Evolutionary conservation across 2,888 invertebrate genomes (phyloP).

Genomic region (Calameuta idolon): DNA sequence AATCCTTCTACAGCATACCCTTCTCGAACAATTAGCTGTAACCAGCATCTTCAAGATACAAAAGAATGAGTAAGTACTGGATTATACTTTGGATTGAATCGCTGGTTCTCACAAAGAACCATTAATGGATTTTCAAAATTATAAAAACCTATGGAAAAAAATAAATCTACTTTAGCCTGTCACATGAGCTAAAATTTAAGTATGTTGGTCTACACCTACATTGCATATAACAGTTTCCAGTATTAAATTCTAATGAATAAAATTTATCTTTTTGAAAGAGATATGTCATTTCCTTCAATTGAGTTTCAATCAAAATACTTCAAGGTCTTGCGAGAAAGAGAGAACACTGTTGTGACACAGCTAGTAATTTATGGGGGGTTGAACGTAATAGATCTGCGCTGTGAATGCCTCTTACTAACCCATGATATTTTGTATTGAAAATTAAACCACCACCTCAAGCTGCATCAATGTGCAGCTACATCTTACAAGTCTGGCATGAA

Average conservation of each 20-base stretch:
- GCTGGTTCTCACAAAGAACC: not conserved
- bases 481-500: conserved; percentile 67
- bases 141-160: not conserved
- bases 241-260: conserved; percentile 69
- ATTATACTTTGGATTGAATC: not conserved
- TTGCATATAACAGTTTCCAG: conserved; percentile 75
- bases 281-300: conserved; percentile 70
- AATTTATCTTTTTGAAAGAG: conserved; percentile 72
- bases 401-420: conserved; percentile 70
- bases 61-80: not conserved
- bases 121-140: not conserved
- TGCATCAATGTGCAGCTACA: conserved; percentile 74
- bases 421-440: conserved; percentile 69
- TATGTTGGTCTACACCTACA: conserved; percentile 77
- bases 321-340: conserved; percentile 66
- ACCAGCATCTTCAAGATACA: not conserved
- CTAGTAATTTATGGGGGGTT: conserved; percentile 75
- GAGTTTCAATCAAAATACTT: conserved; percentile 66
- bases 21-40: not conserved
- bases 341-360: conserved; percentile 72
- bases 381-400: conserved; percentile 73
- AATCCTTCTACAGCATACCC: not conserved
- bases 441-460: conserved; percentile 74
- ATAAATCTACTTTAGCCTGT: conserved; percentile 71
- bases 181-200: conserved; percentile 81